A percentile compares a stretch with the other conserved stretches of the same genome.
phyloP scores from a whole-genome alignment of 2,797 vertebrate genomes.

The Coracias cyanogaster region DNA sequence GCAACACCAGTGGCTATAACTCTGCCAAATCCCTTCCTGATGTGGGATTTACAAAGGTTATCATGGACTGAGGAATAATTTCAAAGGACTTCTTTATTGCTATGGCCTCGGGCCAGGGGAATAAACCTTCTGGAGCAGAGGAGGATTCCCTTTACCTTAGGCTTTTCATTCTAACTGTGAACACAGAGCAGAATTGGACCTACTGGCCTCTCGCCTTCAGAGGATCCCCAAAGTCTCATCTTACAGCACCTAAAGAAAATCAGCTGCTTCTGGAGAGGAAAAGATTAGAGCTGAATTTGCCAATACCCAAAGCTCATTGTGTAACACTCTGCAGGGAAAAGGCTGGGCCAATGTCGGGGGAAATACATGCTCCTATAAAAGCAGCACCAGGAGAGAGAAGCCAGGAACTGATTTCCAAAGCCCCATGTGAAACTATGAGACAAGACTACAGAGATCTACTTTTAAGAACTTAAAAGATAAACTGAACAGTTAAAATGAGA shows the following conservation, averaged over 20 bases:
- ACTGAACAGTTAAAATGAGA: background rate
- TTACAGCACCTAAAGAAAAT: background rate
- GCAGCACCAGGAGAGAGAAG: background rate
- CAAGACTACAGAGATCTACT: background rate
- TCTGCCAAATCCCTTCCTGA: slow-evolving; percentile 46
- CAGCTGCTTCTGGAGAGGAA: background rate
- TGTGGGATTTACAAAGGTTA: slow-evolving; percentile 41
- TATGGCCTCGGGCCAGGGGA: background rate
- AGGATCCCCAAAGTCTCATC: background rate
- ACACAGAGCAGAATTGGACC: background rate
- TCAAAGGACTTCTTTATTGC: slow-evolving; percentile 30
- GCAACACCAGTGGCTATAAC: background rate
- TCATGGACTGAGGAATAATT: slow-evolving; percentile 7
- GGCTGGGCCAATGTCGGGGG: background rate
- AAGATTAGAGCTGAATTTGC: background rate
- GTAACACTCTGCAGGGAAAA: background rate
- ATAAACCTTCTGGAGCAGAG: slow-evolving; percentile 16
- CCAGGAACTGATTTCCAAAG: background rate
- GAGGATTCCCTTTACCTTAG: slow-evolving; percentile 15
- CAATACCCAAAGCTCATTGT: background rate
- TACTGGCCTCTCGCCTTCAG: background rate
- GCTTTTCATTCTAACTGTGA: slow-evolving; percentile 2
- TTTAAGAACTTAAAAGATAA: background rate
- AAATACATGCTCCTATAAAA: background rate
- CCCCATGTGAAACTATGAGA: background rate